Base-by-base conservation (phyloP, 2,113 vertebrate species). In the Parus major region DNA sequence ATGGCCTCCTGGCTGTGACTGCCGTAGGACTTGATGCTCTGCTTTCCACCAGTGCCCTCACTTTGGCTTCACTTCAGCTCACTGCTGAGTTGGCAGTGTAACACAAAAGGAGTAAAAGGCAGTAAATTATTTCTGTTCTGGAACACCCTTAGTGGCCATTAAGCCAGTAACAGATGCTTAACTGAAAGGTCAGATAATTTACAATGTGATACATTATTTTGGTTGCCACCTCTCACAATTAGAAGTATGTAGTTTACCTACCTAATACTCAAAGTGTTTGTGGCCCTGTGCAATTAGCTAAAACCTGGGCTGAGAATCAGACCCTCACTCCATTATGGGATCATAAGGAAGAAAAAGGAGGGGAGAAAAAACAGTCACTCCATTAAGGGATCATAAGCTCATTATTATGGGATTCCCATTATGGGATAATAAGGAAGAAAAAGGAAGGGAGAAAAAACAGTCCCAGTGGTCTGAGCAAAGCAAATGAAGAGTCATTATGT, bases 181-280 rank as follows among this genome's bases (percentile, higher is more conserved):
- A 73, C 59, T 36, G 50, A 86, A 70, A 82, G 47, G 71, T 50
- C 63, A 76, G 47, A 63, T 85, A 77, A 91, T 96, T 97, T 95
- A 95, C 90, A 83, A 22, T 4, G 55, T 77, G 85, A 68, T 91
- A 52, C 46, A 16, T 76, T 36, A 42, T 90, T 92, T 72, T 69
- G 36, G 36, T 79, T 91, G 29, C 63, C 35, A 33, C 84, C 42
- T 80, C 65, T 61, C 70, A 85, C 61, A 49, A 24, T 86, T 84
- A 50, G 19, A 81, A 63, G n/a, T 24, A 6, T 20, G n/a, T 61
- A 2, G 29, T 39, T 77, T 61, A 31, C 33, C 39, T 57, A 12
- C 39, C 23, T 56, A 79, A 35, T 39, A n/a, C 12, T 29, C 49
- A 0, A 4, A 64, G 50, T 72, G 57, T 85, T 89, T 11, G 2